These are phyloP conservation scores for Drosophila melanogaster DNA, from an alignment of 1,140 invertebrate species.

Conservation along the genomic window DNA sequence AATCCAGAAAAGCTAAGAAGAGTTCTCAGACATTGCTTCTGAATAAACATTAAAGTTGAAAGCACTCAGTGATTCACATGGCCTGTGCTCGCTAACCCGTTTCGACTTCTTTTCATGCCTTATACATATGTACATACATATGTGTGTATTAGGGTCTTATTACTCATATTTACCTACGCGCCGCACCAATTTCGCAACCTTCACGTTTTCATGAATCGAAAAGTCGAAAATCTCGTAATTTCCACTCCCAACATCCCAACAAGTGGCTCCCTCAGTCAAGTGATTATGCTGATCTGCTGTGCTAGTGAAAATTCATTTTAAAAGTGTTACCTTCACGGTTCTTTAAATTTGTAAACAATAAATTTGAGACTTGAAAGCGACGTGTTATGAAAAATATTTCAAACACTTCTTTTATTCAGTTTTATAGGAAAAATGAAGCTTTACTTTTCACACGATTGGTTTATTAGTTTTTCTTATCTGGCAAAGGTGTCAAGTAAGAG, in stretches of 20 bases:
- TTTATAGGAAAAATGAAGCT: not conserved
- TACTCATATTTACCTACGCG: constrained; percentile 16
- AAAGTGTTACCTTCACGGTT: not conserved
- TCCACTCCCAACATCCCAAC: constrained; percentile 18
- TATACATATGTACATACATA: not conserved
- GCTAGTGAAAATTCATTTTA: not conserved
- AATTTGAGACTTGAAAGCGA: not conserved
- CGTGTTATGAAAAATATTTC: not conserved
- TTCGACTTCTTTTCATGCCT: constrained; percentile 23
- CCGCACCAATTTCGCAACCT: constrained; percentile 28
- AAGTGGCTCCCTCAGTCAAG: constrained; percentile 28
- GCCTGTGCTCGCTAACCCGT: not conserved
- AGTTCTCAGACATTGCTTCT: not conserved
- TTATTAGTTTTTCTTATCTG: constrained; percentile 11
- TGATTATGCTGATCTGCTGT: constrained; percentile 7
- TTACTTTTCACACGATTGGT: constrained; percentile 3
- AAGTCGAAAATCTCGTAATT: constrained; percentile 15
- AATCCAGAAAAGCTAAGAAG: constrained; percentile 15
- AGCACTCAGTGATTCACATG: constrained; percentile 16
- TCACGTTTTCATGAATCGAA: constrained; percentile 13
- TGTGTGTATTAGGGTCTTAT: constrained; percentile 1
- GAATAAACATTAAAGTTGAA: not conserved
- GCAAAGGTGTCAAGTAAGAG: not conserved
- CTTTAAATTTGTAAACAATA: not conserved
- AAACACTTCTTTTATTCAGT: not conserved